phyloP scores from a whole-genome alignment of 2,797 vertebrate species.

The Cirrhinus mrigala region DNA sequence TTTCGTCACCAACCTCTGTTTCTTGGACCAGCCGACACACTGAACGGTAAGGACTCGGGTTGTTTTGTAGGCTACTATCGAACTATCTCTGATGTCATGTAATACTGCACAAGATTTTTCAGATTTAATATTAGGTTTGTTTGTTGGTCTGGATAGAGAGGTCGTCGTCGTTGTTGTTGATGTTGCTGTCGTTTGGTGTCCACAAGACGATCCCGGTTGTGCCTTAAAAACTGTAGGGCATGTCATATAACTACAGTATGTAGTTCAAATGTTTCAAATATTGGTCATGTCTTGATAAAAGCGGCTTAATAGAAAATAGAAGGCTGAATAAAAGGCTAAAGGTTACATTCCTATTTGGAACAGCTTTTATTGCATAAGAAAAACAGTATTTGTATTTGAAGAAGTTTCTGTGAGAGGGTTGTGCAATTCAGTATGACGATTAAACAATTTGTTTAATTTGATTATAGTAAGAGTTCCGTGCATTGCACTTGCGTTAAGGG shows the following conservation, averaged over 20 bases:
- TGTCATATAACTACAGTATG: background rate
- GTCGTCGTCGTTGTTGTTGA: background rate
- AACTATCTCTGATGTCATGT: background rate
- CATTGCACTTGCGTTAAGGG: background rate
- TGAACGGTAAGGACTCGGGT: conserved; percentile 22
- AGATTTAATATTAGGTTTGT: background rate
- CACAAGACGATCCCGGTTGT: background rate
- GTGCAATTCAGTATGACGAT: background rate
- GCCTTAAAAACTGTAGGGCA: background rate
- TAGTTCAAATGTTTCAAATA: background rate
- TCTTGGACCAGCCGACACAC: conserved; percentile 2
- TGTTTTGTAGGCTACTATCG: background rate
- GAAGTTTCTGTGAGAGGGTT: background rate
- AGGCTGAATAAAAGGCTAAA: background rate
- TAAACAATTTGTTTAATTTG: conserved; percentile 47
- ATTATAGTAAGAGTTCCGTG: background rate
- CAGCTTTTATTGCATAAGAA: background rate
- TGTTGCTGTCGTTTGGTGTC: background rate
- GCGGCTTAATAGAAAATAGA: background rate
- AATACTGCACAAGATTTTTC: background rate
- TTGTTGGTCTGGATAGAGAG: background rate
- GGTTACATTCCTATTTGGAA: background rate
- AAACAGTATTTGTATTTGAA: conserved; percentile 2
- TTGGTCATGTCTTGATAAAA: background rate
- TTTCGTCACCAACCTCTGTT: background rate